Base-by-base conservation (phyloP, 2,113 vertebrate species). In the Eptesicus fuscus region DNA sequence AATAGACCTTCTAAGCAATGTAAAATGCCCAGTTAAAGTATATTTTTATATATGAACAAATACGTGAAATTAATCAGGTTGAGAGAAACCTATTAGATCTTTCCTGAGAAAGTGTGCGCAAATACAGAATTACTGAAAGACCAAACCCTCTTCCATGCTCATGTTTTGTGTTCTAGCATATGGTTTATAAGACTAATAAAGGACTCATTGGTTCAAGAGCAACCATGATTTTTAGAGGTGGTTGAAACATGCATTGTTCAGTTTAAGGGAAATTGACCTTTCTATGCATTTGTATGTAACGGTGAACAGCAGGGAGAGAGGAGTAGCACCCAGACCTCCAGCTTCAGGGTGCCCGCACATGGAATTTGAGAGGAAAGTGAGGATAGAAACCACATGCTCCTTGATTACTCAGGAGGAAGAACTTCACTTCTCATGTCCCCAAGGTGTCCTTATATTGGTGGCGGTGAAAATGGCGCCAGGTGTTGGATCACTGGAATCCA, bases 1-100 rank as follows among this genome's bases (percentile, higher is more conserved):
- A 78, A 12, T 67, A 88, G 25, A 47, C n/a, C 16, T 88, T 65
- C 25, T 91, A 82, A 89, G 70, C 63, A 49, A 35, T 92, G 2
- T 78, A 65, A 95, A 92, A 77, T 47, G 51, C 9, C 4, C 56
- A 78, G 23, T 91, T 94, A 90, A 93, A 56, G 74, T 83, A 76
- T 91, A 37, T 12, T 76, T 90, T 51, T 77, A 32, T 30, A 47
- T 67, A 77, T 65, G 56, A 56, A 73, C 40, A 88, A 96, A 83
- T 92, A 92, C 71, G 63, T 51, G 56, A 89, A 86, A 23, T 69
- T 93, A 94, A 95, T 95, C 30, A 79, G 47, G 23, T 89, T 95
- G 44, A 51, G 12, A 74, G 83, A 95, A 90, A 82, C 28, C 30
- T 83, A 83, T 89, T 76, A 83, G 69, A 16, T 94, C 74, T 93